Evolutionary conservation across 2,113 vertebrate species (phyloP), one percentile per base, ranked within the genome.

Genomic region (Sciurus niger): DNA sequence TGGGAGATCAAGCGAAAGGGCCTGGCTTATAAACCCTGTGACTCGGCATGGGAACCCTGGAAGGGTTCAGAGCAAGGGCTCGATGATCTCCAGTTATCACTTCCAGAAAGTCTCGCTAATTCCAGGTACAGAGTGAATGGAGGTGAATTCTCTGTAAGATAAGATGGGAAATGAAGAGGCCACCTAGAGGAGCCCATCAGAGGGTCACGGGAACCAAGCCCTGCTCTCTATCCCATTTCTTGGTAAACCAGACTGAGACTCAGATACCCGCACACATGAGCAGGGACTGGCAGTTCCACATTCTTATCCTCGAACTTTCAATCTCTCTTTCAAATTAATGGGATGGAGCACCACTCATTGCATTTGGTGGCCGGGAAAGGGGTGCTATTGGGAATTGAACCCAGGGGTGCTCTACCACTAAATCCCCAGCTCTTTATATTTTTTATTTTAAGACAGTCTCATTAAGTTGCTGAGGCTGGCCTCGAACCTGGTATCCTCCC

Each of bases 11-110:
- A 30, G 9, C 2, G 0, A 32, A 28, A 3, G 37, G 37, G 46
- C 32, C 72, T 7, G 2, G 48, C 7, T 10, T 40, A 18, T 6
- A 16, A 30, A 32, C 58, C 9, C 12, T 43, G 20, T 32, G 22
- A 65, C 16, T 0, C 24, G 24, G n/a, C n/a, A 0, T 34, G 34
- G 18, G 8, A 40, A 4, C 16, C 8, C 0, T 0, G 10, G 51
- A 37, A 84, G 53, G 46, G 14, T 14, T 51, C 63, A 68, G 51
- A 16, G 20, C 6, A 22, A 16, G 22, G 8, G 22, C 30, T 72
- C 34, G 9, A 0, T 67, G 68, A 46, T 55, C 25, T 48, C 32
- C 13, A 13, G 4, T 0, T 0, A 24, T 30, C 34, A 18, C 28
- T 82, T 83, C 30, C 7, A 4, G 34, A 68, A 89, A 34, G 28